Percentiles rank a stretch among this genome's conserved stretches.
These are phyloP conservation scores for Caradrina kadenii DNA, from an alignment of 2,888 invertebrate genomes.

Conservation along the genomic window DNA sequence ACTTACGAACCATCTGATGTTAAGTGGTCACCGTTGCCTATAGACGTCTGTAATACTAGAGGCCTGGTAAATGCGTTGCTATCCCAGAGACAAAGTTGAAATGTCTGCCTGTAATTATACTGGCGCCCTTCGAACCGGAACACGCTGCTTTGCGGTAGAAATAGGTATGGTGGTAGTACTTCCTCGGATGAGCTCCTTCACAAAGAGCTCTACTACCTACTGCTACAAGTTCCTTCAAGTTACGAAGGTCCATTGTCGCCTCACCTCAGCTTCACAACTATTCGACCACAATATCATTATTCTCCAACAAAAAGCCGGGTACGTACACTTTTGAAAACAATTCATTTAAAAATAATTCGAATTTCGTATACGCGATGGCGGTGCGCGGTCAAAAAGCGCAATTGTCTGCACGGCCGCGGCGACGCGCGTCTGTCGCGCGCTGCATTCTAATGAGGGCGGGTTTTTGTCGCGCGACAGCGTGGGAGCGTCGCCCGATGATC, in stretches of 20 bases:
- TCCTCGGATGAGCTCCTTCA: too few species aligned
- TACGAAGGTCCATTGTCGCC: slow-evolving; percentile 25
- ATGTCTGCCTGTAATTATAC: too few species aligned
- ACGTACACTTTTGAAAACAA: slow-evolving; percentile 63
- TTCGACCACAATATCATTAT: slow-evolving; percentile 52
- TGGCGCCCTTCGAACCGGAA: too few species aligned
- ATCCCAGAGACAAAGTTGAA: too few species aligned
- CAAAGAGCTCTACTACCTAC: too few species aligned
- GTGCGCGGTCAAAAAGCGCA: slow-evolving; percentile 74
- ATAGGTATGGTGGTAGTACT: too few species aligned
- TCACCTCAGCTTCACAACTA: slow-evolving; percentile 33
- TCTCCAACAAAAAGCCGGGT: slow-evolving; percentile 54
- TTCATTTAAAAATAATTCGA: slow-evolving; percentile 69
- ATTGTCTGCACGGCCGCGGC: slow-evolving; percentile 71
- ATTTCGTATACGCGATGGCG: slow-evolving; percentile 64
- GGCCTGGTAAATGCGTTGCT: too few species aligned
- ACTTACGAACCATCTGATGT: too few species aligned
- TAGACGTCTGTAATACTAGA: too few species aligned
- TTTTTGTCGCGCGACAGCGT: slow-evolving; percentile 87
- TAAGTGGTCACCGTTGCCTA: too few species aligned
- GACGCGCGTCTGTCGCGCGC: slow-evolving; percentile 78
- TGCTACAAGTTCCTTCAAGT: neutral
- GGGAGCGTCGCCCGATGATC: slow-evolving; percentile 77
- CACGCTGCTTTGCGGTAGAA: too few species aligned
- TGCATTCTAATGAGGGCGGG: slow-evolving; percentile 84